Base-by-base conservation (phyloP, 2,113 vertebrate species). In the Erythrolamprus reginae region DNA sequence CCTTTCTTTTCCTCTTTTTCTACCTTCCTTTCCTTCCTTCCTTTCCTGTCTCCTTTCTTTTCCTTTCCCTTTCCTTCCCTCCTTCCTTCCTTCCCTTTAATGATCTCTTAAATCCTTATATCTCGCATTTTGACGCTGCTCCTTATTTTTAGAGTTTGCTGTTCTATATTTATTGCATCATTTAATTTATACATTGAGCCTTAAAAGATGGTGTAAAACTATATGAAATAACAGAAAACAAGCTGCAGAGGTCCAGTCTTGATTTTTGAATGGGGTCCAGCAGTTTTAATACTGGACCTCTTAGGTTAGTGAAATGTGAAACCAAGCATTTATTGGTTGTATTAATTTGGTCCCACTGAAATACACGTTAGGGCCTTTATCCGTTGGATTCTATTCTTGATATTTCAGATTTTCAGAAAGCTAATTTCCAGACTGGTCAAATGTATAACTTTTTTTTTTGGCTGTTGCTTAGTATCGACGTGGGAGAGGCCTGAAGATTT, bases 401-500 rank as follows among this genome's bases (percentile, higher is more conserved):
- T n/a, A 28, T n/a, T 38, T 56, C 52, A 48, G 4, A 58, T 83
- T 84, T 47, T 38, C 52, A 33, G 47, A 55, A 45, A 4, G 4
- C 15, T 70, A 15, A 77, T 48, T 83, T 45, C 26, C 15, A 47
- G 17, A 13, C 24, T 51, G 91, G 88, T 93, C 58, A 4, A 93
- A 92, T 95, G 88, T 95, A 92, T 26, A 38, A n/a, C 10, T 3
- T 28, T 61, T 58, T 5, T 88, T 94, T n/a, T 96, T 94, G 97
- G 97, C 23, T 96, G 26, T 96, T 95, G 89, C 93, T 70, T 96
- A 99, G 99, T 98, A 94, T 98, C 98, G 90, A 98, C 96, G 2
- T 99, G 99, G 99, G 98, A 98, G 93, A 98, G 98, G 92, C 98
- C 98, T 0, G 97, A 95, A 84, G 97, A 96, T 52, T 97, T 97